Conservation (phyloP, 37 sponge, comb jelly and placozoan species). For the Trichoplax adhaerens region DNA sequence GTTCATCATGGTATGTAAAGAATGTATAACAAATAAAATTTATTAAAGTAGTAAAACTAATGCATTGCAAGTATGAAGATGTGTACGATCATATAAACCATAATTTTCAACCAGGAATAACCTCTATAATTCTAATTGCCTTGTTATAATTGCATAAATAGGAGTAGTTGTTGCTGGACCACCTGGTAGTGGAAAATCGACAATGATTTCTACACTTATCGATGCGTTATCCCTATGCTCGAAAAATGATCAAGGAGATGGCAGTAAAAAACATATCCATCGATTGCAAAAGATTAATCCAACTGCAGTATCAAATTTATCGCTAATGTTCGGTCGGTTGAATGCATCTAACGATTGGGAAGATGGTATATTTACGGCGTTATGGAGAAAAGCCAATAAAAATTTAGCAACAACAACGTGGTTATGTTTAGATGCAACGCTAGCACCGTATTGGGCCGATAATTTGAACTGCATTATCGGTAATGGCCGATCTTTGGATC, state of each 20-base stretch:
- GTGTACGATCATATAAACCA: too few relatives aligned
- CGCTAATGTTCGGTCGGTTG: conserved; percentile 33
- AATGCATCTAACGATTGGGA: conserved; percentile 38
- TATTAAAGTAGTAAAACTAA: too few relatives aligned
- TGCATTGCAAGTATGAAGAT: too few relatives aligned
- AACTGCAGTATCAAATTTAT: conserved; percentile 14
- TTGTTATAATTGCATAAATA: too few relatives aligned
- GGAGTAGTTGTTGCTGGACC: neutral
- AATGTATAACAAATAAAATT: too few relatives aligned
- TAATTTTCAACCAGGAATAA: too few relatives aligned
- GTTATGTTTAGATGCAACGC: conserved; percentile 5
- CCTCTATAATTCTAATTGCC: too few relatives aligned
- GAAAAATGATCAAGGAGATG: neutral
- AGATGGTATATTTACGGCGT: conserved; percentile 56
- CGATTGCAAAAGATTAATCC: conserved; percentile 33
- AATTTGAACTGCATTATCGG: conserved; percentile 3
- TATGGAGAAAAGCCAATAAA: conserved; percentile 54
- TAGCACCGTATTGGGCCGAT: conserved; percentile 4
- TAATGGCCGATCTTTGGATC: conserved; percentile 11
- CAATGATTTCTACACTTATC: conserved; percentile 10
- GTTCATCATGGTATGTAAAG: too few relatives aligned
- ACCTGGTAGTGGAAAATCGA: conserved; percentile 9
- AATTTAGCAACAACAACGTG: conserved; percentile 11
- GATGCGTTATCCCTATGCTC: neutral
- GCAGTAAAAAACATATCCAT: conserved; percentile 7